These are phyloP conservation scores for Dryobotodes eremita DNA, from an alignment of 2,888 invertebrate genomes.

Conservation along the genomic window DNA sequence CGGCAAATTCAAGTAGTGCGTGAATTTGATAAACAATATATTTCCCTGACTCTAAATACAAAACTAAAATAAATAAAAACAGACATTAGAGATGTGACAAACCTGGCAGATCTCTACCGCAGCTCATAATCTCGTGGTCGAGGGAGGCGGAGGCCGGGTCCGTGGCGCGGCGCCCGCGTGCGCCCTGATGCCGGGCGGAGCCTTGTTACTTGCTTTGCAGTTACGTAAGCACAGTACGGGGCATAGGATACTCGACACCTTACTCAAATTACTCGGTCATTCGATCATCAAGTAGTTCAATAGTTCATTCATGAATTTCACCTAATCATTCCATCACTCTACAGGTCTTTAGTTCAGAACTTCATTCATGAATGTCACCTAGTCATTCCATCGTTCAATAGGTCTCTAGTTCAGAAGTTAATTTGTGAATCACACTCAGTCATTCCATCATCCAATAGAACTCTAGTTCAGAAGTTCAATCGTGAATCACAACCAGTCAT, in stretches of 20 bases:
- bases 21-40: not conserved
- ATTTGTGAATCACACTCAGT: not conserved
- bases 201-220: constrained; percentile 74
- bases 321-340: not conserved
- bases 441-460: not conserved
- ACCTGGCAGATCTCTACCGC: constrained; percentile 85
- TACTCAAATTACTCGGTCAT: not conserved
- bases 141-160: constrained; percentile 88
- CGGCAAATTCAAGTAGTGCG: not conserved
- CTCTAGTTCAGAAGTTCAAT: not conserved
- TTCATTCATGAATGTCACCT: not conserved
- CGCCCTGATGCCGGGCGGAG: constrained; percentile 82
- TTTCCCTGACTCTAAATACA: not conserved
- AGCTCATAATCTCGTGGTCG: constrained; percentile 89
- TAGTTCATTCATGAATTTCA: not conserved
- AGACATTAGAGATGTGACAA: not conserved
- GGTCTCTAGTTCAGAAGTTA: not conserved
- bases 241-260: not conserved
- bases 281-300: constrained; percentile 6
- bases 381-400: not conserved
- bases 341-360: not conserved
- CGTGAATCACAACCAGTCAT: not conserved
- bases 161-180: constrained; percentile 75
- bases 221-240: not conserved
- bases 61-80: not conserved